Conservation (phyloP, 2,113 vertebrate genomes). For the Dicentrarchus labrax region DNA sequence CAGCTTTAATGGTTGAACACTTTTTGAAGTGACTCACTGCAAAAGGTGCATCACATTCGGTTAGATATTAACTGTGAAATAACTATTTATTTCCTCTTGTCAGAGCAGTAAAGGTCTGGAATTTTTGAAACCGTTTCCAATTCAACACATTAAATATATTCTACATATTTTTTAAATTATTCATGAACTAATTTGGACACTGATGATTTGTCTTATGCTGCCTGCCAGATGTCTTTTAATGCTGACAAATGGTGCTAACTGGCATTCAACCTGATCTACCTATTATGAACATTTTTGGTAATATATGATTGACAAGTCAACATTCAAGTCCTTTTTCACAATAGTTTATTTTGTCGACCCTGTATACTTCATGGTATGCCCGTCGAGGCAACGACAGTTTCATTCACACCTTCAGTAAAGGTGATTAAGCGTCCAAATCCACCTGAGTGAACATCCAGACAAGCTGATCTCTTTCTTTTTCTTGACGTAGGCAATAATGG, state of each 20-base stretch:
- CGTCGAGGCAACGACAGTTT: neutral
- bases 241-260: neutral
- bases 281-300: neutral
- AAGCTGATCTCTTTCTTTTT: conserved; percentile 3
- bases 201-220: neutral
- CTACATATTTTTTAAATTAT: neutral
- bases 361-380: neutral
- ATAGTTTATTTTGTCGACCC: neutral
- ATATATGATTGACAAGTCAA: neutral
- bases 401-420: neutral
- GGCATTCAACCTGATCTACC: neutral
- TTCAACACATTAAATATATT: neutral
- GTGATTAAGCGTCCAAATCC: conserved; percentile 21
- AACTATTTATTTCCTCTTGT: neutral
- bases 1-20: neutral
- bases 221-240: neutral
- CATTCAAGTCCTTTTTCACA: neutral
- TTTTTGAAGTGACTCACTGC: neutral
- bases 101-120: neutral
- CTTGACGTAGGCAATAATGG: conserved; percentile 27
- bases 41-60: neutral
- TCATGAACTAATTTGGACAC: neutral
- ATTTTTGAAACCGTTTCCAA: neutral
- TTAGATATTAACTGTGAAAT: neutral
- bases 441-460: conserved; percentile 21